Evolutionary conservation across 1,140 invertebrate genomes (phyloP), one percentile per base, ranked within the genome.

Genomic region (Dolichoris vasculosae): DNA sequence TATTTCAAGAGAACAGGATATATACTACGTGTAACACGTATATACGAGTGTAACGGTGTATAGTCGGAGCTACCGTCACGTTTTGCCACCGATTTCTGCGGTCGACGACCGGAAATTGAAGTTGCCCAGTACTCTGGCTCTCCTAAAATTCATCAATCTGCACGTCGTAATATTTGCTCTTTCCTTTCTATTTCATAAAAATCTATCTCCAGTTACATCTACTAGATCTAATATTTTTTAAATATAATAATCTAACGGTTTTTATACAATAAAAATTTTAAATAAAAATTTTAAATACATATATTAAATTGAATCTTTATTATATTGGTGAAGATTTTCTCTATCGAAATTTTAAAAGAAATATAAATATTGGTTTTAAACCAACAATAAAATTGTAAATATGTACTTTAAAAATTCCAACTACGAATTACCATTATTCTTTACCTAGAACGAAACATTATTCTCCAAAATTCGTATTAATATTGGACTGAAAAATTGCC

Each of bases 61-160:
- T 35, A 64, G 6, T 73, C n/a, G 38, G 0, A 40, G 23, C 51
- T 38, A 40, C 23, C 30, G 38, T 77, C 38, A 77, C 73, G 32
- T 77, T 67, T 55, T 46, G n/a, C 26, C 38, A 67, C 26, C n/a
- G 82, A 83, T 77, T 83, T 77, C 71, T 83, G 82, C 40, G 73
- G 59, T 83, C 55, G 9, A 11, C 55, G 38, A 32, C 15, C 59
- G 38, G 48, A 83, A 64, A 83, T 64, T 83, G 38, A 63, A 77
- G 11, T 30, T 40, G 46, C 38, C n/a, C 32, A 7, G 13, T 64
- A 26, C 23, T 30, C 46, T 35, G 30, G 26, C n/a, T 48, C 40
- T 32, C 11, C 26, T 32, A 64, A 80, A 63, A 80, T 80, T 67
- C 23, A 77, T 38, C 26, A 30, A 67, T n/a, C 43, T 48, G 15